Conservation (phyloP, 2,888 invertebrate genomes). For the Ommatoiulus sabulosus region DNA sequence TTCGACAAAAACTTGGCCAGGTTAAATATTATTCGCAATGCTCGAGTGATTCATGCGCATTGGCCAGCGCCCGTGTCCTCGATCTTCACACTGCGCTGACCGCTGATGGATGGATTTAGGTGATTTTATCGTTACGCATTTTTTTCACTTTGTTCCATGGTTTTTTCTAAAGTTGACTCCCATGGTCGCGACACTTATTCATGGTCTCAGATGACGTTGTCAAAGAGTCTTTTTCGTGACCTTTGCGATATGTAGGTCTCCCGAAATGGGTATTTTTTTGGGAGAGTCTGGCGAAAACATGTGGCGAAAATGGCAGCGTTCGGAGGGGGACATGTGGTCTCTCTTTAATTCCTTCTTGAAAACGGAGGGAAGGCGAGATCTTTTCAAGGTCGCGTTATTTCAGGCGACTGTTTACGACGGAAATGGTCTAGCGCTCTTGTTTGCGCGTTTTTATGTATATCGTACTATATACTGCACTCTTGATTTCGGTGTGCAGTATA, state of each 20-base stretch:
- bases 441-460: background rate
- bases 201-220: too few species aligned
- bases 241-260: background rate
- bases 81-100: too few species aligned
- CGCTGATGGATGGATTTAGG: too few species aligned
- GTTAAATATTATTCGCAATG: too few species aligned
- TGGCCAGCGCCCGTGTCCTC: too few species aligned
- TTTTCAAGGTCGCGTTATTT: slow-evolving; percentile 7
- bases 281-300: slow-evolving; percentile 27
- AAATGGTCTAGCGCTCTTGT: background rate
- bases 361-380: background rate
- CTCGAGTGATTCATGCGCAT: too few species aligned
- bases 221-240: background rate
- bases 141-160: too few species aligned
- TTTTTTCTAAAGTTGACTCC: too few species aligned
- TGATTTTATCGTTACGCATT: too few species aligned
- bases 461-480: too few species aligned
- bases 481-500: background rate
- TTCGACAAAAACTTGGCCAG: too few species aligned
- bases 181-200: too few species aligned
- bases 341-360: background rate
- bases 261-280: background rate
- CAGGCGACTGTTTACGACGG: slow-evolving; percentile 16
- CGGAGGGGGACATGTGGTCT: background rate
- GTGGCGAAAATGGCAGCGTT: background rate